Evolutionary conservation across 2,113 vertebrate genomes (phyloP).

Genomic region (Prochilodus magdalenae): DNA sequence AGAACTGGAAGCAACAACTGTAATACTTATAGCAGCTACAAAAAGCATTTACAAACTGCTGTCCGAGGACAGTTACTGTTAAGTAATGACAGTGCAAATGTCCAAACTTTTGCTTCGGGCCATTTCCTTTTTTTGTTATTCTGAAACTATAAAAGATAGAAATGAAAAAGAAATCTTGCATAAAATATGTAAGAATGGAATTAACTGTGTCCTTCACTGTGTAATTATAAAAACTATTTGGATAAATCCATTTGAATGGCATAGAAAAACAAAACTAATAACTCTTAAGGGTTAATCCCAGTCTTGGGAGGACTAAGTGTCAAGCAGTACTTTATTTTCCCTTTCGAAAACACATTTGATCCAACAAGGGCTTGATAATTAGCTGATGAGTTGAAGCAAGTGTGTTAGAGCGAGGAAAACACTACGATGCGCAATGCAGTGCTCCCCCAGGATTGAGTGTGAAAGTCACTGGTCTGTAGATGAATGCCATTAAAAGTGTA

Average conservation of each 20-base stretch:
- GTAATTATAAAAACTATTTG: too few relatives aligned
- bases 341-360: slow-evolving; percentile 9
- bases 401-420: slow-evolving; percentile 11
- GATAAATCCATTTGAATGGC: neutral
- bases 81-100: too few relatives aligned
- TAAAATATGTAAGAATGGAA: too few relatives aligned
- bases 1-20: too few relatives aligned
- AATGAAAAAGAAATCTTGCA: too few relatives aligned
- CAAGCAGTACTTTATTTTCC: neutral
- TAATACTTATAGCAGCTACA: too few relatives aligned
- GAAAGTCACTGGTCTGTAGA: slow-evolving; percentile 24
- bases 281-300: neutral
- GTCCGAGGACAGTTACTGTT: too few relatives aligned
- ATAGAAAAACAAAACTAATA: neutral
- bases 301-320: neutral
- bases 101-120: too few relatives aligned
- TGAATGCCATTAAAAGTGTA: slow-evolving; percentile 26
- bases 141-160: too few relatives aligned
- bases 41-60: too few relatives aligned
- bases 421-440: neutral
- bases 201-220: too few relatives aligned
- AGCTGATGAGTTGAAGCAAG: slow-evolving; percentile 32
- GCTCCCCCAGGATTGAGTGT: slow-evolving; percentile 24
- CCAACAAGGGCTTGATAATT: slow-evolving; percentile 21
- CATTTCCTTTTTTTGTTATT: too few relatives aligned